phyloP scores from a whole-genome alignment of 2,888 invertebrate genomes.

The Cheiracanthium punctorium region DNA sequence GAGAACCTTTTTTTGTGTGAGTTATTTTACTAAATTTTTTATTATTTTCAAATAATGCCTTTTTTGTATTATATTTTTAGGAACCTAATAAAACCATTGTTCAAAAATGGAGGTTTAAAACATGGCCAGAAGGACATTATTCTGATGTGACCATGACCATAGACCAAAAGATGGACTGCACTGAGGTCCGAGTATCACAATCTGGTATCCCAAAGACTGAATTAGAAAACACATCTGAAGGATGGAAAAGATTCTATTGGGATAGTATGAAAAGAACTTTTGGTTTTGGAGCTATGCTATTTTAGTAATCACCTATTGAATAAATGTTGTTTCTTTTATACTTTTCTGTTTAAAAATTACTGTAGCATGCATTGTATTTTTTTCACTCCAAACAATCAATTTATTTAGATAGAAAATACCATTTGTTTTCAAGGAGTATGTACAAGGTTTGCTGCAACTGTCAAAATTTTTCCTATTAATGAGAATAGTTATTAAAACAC shows the following conservation, averaged over 20 bases:
- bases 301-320: constrained; percentile 19
- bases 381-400: too few species aligned
- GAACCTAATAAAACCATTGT: constrained; percentile 86
- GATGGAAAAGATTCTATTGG: constrained; percentile 94
- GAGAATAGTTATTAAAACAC: too few species aligned
- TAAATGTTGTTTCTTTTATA: too few species aligned
- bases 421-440: too few species aligned
- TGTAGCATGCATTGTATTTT: too few species aligned
- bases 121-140: constrained; percentile 94
- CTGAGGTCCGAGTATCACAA: constrained; percentile 88
- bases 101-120: constrained; percentile 94
- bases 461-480: too few species aligned
- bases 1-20: too few species aligned
- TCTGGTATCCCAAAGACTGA: constrained; percentile 88
- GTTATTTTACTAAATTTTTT: too few species aligned
- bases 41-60: too few species aligned
- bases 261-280: constrained; percentile 94
- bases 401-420: too few species aligned
- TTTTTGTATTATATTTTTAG: neutral
- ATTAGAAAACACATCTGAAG: constrained; percentile 86
- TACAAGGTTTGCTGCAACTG: too few species aligned
- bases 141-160: constrained; percentile 91
- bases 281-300: constrained; percentile 83
- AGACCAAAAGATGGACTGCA: constrained; percentile 87
- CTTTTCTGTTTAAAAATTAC: too few species aligned